Conservation (phyloP, 2,888 invertebrate genomes). For the Drosophila meridiana region DNA sequence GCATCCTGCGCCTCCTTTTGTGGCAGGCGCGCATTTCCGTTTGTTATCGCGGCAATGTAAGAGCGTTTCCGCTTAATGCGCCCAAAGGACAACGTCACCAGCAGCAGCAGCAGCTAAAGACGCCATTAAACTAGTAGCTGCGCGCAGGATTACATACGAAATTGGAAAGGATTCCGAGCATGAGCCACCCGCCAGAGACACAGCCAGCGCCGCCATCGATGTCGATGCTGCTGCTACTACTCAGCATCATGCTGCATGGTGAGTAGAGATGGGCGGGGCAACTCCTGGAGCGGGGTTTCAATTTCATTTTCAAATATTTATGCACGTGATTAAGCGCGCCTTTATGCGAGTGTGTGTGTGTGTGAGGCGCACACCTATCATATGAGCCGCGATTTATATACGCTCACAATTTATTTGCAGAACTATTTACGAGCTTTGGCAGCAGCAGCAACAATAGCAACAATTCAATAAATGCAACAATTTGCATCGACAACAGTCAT, state of each 20-base stretch:
- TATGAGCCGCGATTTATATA: constrained; percentile 64
- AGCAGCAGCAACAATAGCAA: constrained; percentile 40
- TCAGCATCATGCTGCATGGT: constrained; percentile 58
- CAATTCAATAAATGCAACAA: constrained; percentile 78
- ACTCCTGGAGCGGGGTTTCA: background rate
- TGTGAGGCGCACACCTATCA: constrained; percentile 62
- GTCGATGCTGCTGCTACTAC: constrained; percentile 26
- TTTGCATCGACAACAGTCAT: constrained; percentile 77
- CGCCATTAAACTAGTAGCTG: constrained; percentile 60
- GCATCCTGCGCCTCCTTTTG: constrained; percentile 57
- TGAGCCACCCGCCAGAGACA: constrained; percentile 55
- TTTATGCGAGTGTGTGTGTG: constrained; percentile 16
- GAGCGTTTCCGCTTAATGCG: constrained; percentile 74
- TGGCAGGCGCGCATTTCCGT: constrained; percentile 72
- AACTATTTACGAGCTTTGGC: constrained; percentile 70
- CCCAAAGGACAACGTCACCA: constrained; percentile 48
- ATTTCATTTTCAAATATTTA: constrained; percentile 61
- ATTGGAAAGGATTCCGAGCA: constrained; percentile 78
- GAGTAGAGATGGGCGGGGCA: constrained; percentile 31
- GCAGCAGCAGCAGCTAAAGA: constrained; percentile 29
- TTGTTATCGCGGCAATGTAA: constrained; percentile 79
- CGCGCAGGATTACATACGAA: constrained; percentile 68
- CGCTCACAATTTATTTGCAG: constrained; percentile 67
- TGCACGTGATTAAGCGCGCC: constrained; percentile 63
- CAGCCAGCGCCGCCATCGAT: constrained; percentile 14